Evolutionary conservation across 1,140 invertebrate genomes (phyloP).

Genomic region (Coboldia fuscipes): DNA sequence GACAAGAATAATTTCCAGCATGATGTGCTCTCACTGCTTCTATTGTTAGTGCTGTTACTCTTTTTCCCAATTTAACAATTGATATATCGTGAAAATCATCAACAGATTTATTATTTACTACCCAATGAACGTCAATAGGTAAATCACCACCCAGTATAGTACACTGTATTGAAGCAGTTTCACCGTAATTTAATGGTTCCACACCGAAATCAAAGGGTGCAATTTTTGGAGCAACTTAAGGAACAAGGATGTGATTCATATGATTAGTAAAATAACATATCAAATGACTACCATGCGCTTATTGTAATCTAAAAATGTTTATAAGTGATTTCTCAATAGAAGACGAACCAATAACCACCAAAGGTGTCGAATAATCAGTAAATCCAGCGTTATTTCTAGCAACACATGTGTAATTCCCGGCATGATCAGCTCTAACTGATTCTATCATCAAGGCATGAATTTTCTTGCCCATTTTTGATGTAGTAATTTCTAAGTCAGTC

Average conservation of each 20-base stretch:
- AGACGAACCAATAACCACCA: slow-evolving; percentile 37
- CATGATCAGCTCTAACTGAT: slow-evolving; percentile 32
- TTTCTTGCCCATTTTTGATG: slow-evolving; percentile 22
- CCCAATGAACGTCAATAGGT: slow-evolving; percentile 49
- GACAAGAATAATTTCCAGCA: slow-evolving; percentile 50
- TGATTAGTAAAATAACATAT: slow-evolving; percentile 13
- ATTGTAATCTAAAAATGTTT: too few relatives aligned
- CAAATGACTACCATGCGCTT: slow-evolving; percentile 41
- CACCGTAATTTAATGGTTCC: slow-evolving; percentile 42
- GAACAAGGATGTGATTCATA: slow-evolving; percentile 2
- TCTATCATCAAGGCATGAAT: slow-evolving; percentile 28
- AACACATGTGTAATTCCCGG: slow-evolving; percentile 49
- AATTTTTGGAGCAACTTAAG: slow-evolving; percentile 39
- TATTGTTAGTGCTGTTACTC: slow-evolving; percentile 27
- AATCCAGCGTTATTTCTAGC: slow-evolving; percentile 35
- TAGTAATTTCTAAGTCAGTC: slow-evolving; percentile 12
- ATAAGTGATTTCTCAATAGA: too few relatives aligned
- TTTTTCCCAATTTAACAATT: slow-evolving; percentile 21
- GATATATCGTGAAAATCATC: slow-evolving; percentile 12
- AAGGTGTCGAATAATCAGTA: slow-evolving; percentile 25
- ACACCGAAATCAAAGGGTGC: slow-evolving; percentile 39
- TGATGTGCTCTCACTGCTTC: slow-evolving; percentile 32
- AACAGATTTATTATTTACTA: slow-evolving; percentile 29
- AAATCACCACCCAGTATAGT: slow-evolving; percentile 50
- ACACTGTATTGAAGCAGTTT: slow-evolving; percentile 43